A percentile compares a stretch with the other conserved stretches of the same genome.
Evolutionary conservation across 2,113 vertebrate genomes (phyloP).

Genomic region (Daboia siamensis): DNA sequence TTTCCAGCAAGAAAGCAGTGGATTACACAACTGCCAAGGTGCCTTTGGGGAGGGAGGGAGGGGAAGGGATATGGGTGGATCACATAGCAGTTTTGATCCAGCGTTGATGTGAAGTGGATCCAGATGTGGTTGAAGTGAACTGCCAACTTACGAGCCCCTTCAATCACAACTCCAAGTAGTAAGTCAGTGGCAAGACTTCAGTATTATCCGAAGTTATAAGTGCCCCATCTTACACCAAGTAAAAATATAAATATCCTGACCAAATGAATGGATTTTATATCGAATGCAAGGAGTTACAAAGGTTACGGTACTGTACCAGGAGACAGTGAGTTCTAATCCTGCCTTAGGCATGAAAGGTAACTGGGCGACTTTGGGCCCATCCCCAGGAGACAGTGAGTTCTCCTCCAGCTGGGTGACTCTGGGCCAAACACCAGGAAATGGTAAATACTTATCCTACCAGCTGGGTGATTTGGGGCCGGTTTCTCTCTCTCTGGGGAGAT

Average conservation of each 20-base stretch:
- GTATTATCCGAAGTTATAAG: neutral
- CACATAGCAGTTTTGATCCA: no score
- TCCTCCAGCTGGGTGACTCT: neutral
- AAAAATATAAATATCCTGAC: neutral
- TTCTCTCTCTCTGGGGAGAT: neutral
- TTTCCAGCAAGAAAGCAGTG: constrained; percentile 45
- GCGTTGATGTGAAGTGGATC: neutral
- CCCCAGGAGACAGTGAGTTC: neutral
- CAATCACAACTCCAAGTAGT: neutral
- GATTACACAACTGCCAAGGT: constrained; percentile 47
- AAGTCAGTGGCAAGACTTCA: neutral
- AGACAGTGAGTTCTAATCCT: neutral
- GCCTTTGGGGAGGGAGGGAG: neutral
- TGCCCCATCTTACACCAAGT: neutral
- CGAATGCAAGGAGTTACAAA: neutral
- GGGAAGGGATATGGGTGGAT: neutral
- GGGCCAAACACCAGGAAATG: neutral
- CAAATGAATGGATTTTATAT: neutral
- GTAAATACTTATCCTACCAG: neutral
- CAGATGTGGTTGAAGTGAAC: neutral
- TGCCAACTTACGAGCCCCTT: neutral
- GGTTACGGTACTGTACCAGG: neutral
- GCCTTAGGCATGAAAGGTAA: neutral
- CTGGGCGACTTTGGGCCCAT: no score
- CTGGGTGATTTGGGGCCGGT: no score